Percentiles rank a stretch among this genome's conserved stretches.
These are phyloP conservation scores for Callipepla californica DNA, from an alignment of 2,113 vertebrate genomes.

Conservation along the genomic window DNA sequence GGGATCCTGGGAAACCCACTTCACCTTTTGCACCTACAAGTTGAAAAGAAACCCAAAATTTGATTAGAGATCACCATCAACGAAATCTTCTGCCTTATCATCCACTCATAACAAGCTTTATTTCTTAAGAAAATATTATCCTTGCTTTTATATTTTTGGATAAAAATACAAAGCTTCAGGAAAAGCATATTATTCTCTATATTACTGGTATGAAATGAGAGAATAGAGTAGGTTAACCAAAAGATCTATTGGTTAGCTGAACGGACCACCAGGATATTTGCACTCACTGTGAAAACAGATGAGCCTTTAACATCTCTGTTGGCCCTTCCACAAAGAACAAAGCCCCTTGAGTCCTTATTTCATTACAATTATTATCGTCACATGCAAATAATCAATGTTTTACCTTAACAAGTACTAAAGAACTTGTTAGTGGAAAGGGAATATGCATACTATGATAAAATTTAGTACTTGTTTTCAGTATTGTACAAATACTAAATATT, in stretches of 20 bases:
- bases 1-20: constrained; percentile 88
- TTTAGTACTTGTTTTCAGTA: background rate
- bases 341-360: background rate
- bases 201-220: background rate
- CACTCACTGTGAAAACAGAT: background rate
- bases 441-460: background rate
- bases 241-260: background rate
- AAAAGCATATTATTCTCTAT: background rate
- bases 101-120: background rate
- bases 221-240: background rate
- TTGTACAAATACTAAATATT: background rate
- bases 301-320: background rate
- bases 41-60: background rate
- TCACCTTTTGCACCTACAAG: constrained; percentile 88
- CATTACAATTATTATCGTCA: background rate
- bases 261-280: background rate
- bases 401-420: background rate
- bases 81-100: background rate
- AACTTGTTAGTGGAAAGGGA: background rate
- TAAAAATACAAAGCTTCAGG: background rate
- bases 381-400: background rate
- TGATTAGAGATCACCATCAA: background rate
- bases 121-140: background rate
- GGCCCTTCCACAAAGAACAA: background rate
- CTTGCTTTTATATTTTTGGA: background rate